A percentile compares a stretch with the other conserved stretches of the same genome.
These are phyloP conservation scores for Agonopterix subpropinquella DNA, from an alignment of 2,888 invertebrate genomes.

Conservation along the genomic window DNA sequence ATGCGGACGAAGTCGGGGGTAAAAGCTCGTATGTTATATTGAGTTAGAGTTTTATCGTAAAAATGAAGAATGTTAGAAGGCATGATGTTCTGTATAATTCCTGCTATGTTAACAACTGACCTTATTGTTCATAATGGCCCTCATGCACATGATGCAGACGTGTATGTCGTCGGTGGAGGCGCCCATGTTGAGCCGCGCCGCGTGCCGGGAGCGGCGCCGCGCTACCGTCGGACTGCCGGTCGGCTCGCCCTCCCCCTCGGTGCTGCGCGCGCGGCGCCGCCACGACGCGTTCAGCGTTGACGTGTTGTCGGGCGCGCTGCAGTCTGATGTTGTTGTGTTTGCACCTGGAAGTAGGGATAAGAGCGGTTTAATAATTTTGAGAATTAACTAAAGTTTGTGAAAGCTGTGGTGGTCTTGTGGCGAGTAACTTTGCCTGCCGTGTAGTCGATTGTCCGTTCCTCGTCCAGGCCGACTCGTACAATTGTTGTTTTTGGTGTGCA, in stretches of 20 bases:
- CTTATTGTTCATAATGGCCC: slow-evolving; percentile 99
- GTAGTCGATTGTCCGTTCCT: no score
- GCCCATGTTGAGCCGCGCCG: slow-evolving; percentile 94
- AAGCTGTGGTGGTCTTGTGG: no score
- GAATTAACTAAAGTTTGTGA: no score
- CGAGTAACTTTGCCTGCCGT: no score
- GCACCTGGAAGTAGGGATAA: slow-evolving; percentile 4
- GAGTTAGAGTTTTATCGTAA: no score
- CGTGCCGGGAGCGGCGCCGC: slow-evolving; percentile 85
- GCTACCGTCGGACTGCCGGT: slow-evolving; percentile 53
- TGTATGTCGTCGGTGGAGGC: slow-evolving; percentile 98
- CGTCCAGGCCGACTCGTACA: no score
- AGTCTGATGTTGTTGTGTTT: slow-evolving; percentile 64
- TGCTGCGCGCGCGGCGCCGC: slow-evolving; percentile 47
- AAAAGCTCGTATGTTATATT: no score
- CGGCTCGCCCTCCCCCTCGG: slow-evolving; percentile 46
- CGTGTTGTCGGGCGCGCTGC: slow-evolving; percentile 52
- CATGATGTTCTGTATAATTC: not conserved
- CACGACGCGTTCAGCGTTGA: slow-evolving; percentile 53
- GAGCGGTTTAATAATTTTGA: no score
- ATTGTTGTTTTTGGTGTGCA: no score
- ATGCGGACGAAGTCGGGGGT: no score
- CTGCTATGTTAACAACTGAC: slow-evolving; percentile 40
- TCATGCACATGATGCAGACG: slow-evolving; percentile 98
- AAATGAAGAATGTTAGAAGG: no score